Conservation (phyloP, 1,140 invertebrate species). For the Nixonia krombeini region DNA sequence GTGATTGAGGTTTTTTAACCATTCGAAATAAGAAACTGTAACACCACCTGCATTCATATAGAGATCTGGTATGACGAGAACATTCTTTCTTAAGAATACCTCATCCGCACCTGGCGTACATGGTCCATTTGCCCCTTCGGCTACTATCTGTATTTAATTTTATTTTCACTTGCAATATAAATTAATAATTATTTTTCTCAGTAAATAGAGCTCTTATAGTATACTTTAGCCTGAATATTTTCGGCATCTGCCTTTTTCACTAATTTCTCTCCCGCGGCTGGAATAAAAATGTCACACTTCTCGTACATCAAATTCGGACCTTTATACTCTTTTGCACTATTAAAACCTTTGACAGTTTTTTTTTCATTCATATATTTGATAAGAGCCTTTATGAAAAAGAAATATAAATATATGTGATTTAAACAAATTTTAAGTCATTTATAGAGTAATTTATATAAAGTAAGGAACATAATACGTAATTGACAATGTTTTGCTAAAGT, state of each 20-base stretch:
- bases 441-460: no score
- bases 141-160: slow-evolving; percentile 63
- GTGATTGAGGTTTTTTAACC: slow-evolving; percentile 93
- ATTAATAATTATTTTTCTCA: not conserved
- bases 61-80: slow-evolving; percentile 89
- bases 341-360: slow-evolving; percentile 82
- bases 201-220: slow-evolving; percentile 3
- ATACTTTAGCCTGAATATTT: slow-evolving; percentile 84
- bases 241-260: slow-evolving; percentile 83
- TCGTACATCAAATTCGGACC: slow-evolving; percentile 79
- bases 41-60: slow-evolving; percentile 90
- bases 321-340: slow-evolving; percentile 77
- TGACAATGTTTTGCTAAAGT: no score
- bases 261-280: slow-evolving; percentile 88
- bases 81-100: slow-evolving; percentile 80
- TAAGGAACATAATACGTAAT: no score
- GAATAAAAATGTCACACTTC: slow-evolving; percentile 89
- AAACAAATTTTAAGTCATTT: no score
- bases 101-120: no score
- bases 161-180: not conserved
- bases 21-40: slow-evolving; percentile 94
- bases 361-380: slow-evolving; percentile 75
- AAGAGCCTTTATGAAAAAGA: slow-evolving; percentile 67
- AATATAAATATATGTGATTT: not conserved
- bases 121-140: slow-evolving; percentile 89